Percentiles rank a stretch among this genome's conserved stretches.
phyloP scores from a whole-genome alignment of 2,113 vertebrate genomes.

The Rhineura floridana region DNA sequence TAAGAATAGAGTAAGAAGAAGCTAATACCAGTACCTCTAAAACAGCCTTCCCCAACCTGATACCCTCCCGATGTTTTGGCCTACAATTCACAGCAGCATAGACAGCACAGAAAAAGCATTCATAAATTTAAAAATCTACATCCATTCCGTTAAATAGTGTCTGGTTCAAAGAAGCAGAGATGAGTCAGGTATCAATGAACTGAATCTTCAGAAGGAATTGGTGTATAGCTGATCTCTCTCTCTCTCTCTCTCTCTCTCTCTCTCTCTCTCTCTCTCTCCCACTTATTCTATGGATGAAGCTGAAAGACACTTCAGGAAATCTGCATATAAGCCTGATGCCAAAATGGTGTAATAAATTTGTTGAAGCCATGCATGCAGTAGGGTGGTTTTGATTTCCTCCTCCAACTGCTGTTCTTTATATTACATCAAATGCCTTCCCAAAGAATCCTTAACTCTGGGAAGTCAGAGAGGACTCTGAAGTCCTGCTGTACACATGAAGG shows the following conservation, averaged over 20 bases:
- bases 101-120: no score
- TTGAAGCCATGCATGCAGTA: background rate
- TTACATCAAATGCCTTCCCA: no score
- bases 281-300: no score
- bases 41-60: background rate
- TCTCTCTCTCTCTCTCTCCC: no score
- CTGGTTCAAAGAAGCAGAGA: background rate
- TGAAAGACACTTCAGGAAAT: background rate
- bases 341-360: background rate
- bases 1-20: no score
- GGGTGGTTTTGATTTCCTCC: background rate
- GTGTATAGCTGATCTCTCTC: background rate
- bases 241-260: background rate
- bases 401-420: no score
- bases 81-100: background rate
- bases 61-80: background rate
- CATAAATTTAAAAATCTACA: background rate
- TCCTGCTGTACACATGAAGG: no score
- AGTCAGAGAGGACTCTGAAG: no score
- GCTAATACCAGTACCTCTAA: no score
- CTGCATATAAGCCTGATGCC: background rate
- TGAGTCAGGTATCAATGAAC: background rate
- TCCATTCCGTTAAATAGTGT: background rate
- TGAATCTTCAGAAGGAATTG: background rate
- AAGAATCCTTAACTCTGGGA: no score